These are phyloP conservation scores for Pteruthius melanotis DNA, from an alignment of 2,113 vertebrate species.

Conservation along the genomic window DNA sequence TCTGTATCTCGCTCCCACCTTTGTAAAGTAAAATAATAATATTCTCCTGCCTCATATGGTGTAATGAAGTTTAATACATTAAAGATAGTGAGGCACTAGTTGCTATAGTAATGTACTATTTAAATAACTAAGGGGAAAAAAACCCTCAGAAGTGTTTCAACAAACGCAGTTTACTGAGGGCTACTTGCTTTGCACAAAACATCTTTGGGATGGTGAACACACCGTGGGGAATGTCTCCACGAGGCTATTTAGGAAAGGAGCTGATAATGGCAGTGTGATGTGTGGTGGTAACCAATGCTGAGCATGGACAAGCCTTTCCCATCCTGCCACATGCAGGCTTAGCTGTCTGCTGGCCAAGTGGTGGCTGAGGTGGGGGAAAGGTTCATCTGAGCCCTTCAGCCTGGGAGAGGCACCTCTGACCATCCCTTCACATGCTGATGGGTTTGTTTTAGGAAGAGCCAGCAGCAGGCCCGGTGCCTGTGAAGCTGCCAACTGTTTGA, in stretches of 20 bases:
- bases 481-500: neutral
- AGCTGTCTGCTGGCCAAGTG: neutral
- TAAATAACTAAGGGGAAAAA: slow-evolving; percentile 19
- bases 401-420: neutral
- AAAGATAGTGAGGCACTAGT: slow-evolving; percentile 14
- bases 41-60: slow-evolving; percentile 4
- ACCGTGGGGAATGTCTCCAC: fast-evolving
- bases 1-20: neutral
- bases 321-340: neutral
- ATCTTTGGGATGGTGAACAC: neutral
- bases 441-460: neutral
- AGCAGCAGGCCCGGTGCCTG: neutral
- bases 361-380: neutral
- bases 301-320: neutral
- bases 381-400: neutral
- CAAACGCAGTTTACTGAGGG: neutral
- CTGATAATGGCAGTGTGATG: neutral
- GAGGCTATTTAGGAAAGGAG: neutral
- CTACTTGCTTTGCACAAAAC: neutral
- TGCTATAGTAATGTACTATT: slow-evolving; percentile 64
- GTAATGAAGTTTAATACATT: slow-evolving; percentile 40
- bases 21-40: slow-evolving; percentile 32
- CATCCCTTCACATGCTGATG: neutral
- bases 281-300: fast-evolving
- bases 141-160: neutral